A percentile compares a stretch with the other conserved stretches of the same genome.
These are phyloP conservation scores for Calameuta pallipes DNA, from an alignment of 2,888 invertebrate species.

Conservation along the genomic window DNA sequence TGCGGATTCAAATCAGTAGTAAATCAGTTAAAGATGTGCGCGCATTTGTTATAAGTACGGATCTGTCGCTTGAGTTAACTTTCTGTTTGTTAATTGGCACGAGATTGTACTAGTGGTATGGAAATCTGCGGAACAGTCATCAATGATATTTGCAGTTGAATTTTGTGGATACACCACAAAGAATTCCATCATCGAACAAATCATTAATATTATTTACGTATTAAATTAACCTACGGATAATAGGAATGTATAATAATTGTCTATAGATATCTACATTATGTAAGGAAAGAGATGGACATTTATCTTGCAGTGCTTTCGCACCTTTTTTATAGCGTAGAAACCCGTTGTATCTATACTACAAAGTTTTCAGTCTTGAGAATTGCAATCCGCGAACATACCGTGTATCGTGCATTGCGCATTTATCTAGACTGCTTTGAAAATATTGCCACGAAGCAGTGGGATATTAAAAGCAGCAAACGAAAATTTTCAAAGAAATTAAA, in stretches of 20 bases:
- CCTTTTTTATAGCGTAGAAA: constrained; percentile 20
- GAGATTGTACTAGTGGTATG: constrained; percentile 60
- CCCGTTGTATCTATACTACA: constrained; percentile 11
- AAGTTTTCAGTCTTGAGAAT: constrained; percentile 56
- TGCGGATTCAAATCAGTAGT: neutral
- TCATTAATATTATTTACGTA: constrained; percentile 35
- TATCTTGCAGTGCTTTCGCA: neutral
- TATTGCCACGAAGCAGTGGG: neutral
- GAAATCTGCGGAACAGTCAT: constrained; percentile 35
- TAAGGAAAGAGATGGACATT: neutral
- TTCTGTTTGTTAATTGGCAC: constrained; percentile 59
- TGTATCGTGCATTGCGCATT: constrained; percentile 15
- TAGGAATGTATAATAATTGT: constrained; percentile 42
- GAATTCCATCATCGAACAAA: constrained; percentile 18
- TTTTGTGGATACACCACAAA: constrained; percentile 20
- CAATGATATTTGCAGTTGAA: constrained; percentile 18
- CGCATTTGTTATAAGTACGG: constrained; percentile 15
- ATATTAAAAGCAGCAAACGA: neutral
- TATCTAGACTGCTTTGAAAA: neutral
- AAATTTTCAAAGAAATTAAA: neutral
- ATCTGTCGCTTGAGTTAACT: constrained; percentile 44
- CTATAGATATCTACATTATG: neutral
- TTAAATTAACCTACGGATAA: constrained; percentile 45
- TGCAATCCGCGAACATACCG: constrained; percentile 41
- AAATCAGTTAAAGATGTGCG: neutral